Percentiles rank a stretch among this genome's conserved stretches.
Evolutionary conservation across 2,888 invertebrate genomes (phyloP).

Genomic region (Bombylius discolor): DNA sequence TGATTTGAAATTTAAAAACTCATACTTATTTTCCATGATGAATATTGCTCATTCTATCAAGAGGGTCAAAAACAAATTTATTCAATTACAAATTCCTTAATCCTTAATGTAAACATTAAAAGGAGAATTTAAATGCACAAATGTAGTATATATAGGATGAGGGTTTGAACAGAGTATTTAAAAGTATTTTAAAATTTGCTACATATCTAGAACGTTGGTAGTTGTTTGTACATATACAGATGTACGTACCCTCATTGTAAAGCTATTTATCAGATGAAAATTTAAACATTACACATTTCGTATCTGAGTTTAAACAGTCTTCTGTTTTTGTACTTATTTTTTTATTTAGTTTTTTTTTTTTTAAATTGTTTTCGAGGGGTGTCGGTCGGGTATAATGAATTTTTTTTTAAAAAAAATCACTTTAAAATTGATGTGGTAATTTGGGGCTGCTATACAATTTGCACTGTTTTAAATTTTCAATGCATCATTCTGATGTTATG

Average conservation of each 20-base stretch:
- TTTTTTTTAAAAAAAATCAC: no score
- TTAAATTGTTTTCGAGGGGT: no score
- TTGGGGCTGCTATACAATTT: no score
- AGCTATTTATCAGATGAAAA: background rate
- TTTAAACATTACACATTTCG: background rate
- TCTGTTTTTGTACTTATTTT: background rate
- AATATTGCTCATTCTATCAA: background rate
- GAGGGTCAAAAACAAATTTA: conserved; percentile 15
- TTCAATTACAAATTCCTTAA: conserved; percentile 19
- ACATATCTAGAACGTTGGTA: background rate
- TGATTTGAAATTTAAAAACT: no score
- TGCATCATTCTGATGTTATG: no score
- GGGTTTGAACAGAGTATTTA: background rate
- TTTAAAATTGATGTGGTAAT: no score
- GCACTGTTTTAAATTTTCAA: no score
- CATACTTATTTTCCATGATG: no score
- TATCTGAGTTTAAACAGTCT: conserved; percentile 4
- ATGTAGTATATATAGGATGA: background rate
- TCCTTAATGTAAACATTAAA: conserved; percentile 15
- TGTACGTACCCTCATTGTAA: background rate
- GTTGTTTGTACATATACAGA: background rate
- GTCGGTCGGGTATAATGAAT: no score
- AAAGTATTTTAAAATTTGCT: background rate
- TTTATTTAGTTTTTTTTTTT: no score
- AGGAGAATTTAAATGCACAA: conserved; percentile 5